phyloP scores from a whole-genome alignment of 2,797 vertebrate genomes.

The Odontamblyopus lacepedii region DNA sequence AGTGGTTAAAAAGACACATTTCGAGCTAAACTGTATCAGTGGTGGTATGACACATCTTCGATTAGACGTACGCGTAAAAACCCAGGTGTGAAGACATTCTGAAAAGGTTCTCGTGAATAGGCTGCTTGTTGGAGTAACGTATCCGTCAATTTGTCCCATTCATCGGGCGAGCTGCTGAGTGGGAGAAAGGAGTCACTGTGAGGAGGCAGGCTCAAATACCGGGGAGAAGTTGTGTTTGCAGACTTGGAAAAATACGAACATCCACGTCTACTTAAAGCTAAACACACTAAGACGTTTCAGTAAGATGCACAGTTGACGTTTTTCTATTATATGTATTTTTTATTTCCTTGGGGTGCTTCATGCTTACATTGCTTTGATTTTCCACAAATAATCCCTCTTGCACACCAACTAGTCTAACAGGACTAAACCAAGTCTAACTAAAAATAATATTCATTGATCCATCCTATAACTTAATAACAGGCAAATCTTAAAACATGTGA shows the following conservation, averaged over 20 bases:
- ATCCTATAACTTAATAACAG: no score
- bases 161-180: constrained; percentile 35
- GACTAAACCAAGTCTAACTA: no score
- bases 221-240: constrained; percentile 29
- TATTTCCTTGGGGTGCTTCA: no score
- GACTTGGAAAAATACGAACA: neutral
- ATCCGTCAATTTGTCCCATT: constrained; percentile 51
- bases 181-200: constrained; percentile 59
- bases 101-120: constrained; percentile 45
- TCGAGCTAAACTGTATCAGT: neutral
- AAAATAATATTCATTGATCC: no score
- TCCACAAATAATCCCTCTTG: no score
- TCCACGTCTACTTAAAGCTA: no score
- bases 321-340: no score
- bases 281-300: no score
- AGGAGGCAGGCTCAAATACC: constrained; percentile 19
- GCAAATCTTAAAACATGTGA: no score
- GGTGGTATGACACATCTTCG: neutral
- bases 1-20: neutral
- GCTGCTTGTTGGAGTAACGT: constrained; percentile 50
- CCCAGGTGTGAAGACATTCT: constrained; percentile 45
- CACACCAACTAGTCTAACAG: no score
- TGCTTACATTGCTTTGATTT: no score
- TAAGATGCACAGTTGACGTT: no score
- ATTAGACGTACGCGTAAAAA: neutral